Percentiles rank a stretch among this genome's conserved stretches.
These are phyloP conservation scores for Takifugu rubripes DNA, from an alignment of 2,797 vertebrate species.

Conservation along the genomic window DNA sequence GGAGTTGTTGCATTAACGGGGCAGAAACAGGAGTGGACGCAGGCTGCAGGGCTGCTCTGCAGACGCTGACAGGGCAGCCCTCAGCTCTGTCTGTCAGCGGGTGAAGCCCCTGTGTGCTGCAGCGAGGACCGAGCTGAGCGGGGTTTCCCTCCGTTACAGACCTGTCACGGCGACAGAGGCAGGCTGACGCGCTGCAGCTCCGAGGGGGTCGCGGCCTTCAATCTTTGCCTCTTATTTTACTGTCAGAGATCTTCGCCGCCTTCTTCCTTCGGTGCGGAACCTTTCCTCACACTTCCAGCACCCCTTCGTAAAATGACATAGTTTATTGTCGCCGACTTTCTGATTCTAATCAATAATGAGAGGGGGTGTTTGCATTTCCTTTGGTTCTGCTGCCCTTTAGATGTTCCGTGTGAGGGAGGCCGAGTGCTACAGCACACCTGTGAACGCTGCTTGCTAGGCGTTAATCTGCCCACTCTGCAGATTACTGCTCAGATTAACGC, in stretches of 20 bases:
- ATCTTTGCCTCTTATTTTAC: constrained; percentile 8
- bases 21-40: no score
- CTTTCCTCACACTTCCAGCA: constrained; percentile 3
- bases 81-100: constrained; percentile 55
- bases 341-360: not conserved
- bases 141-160: constrained; percentile 44
- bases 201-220: constrained; percentile 49
- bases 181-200: constrained; percentile 51
- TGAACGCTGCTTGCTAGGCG: constrained; percentile 56
- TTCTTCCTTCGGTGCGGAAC: constrained; percentile 4
- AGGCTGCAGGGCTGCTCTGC: no score
- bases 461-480: constrained; percentile 65
- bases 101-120: constrained; percentile 60
- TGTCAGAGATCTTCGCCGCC: constrained; percentile 1
- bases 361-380: constrained; percentile 4
- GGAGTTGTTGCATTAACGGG: no score
- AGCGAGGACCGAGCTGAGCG: constrained; percentile 34
- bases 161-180: constrained; percentile 57
- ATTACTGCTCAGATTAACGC: constrained; percentile 63
- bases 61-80: constrained; percentile 49
- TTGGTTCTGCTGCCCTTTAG: constrained; percentile 15
- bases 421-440: constrained; percentile 48
- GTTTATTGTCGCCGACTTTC: not conserved
- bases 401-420: constrained; percentile 37
- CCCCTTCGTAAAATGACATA: no score